A percentile compares a stretch with the other conserved stretches of the same genome.
These are phyloP conservation scores for Calliscelio sp. DNA, from an alignment of 2,888 invertebrate genomes.

Conservation along the genomic window DNA sequence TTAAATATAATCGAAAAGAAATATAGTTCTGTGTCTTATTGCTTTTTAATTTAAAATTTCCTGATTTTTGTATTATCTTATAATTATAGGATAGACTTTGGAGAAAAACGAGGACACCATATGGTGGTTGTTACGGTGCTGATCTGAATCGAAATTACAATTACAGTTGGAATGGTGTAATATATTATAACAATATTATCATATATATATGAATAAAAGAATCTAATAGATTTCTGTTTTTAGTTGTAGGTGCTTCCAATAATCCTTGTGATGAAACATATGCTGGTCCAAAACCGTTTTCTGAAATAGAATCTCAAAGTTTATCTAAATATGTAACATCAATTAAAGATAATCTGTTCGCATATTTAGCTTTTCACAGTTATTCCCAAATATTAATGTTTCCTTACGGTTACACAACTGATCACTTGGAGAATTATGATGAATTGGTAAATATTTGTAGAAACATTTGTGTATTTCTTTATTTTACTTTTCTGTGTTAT, in stretches of 20 bases:
- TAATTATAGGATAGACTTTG: slow-evolving; percentile 89
- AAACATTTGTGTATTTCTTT: not conserved
- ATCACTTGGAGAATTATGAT: slow-evolving; percentile 85
- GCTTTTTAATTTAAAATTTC: no score
- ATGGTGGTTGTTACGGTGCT: slow-evolving; percentile 87
- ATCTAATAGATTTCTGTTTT: no score
- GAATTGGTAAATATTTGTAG: not conserved
- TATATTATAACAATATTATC: no score
- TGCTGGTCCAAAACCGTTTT: slow-evolving; percentile 90
- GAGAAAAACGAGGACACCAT: slow-evolving; percentile 87
- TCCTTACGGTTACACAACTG: slow-evolving; percentile 89
- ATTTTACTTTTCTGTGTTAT: not conserved
- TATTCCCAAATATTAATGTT: slow-evolving; percentile 90
- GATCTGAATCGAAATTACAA: slow-evolving; percentile 94
- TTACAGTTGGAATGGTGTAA: slow-evolving; percentile 88
- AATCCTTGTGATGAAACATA: slow-evolving; percentile 86
- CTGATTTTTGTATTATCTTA: no score
- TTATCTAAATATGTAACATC: slow-evolving; percentile 87
- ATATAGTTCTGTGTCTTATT: no score
- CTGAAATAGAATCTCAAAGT: slow-evolving; percentile 89
- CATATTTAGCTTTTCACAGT: slow-evolving; percentile 88
- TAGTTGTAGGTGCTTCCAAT: no score
- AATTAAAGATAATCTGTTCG: slow-evolving; percentile 87
- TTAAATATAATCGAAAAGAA: no score
- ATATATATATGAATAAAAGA: no score